Conservation (phyloP, 2,113 vertebrate genomes). For the Thermophis baileyi region DNA sequence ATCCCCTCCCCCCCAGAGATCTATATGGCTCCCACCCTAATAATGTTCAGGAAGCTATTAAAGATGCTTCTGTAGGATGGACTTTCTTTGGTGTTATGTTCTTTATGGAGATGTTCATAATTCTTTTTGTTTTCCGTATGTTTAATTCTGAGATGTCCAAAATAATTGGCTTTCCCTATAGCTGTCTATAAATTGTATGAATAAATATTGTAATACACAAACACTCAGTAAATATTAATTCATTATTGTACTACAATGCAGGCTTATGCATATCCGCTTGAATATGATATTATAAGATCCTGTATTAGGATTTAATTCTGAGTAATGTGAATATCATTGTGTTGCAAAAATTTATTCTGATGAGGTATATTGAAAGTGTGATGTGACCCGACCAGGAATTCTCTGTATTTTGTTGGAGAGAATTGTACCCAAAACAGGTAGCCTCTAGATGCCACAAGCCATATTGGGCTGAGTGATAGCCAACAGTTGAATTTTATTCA, state of each 20-base stretch:
- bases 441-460: not conserved
- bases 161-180: not conserved
- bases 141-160: not conserved
- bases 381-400: not conserved
- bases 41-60: not conserved
- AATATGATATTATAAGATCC: not conserved
- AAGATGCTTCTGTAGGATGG: not conserved
- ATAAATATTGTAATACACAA: not conserved
- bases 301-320: not conserved
- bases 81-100: not conserved
- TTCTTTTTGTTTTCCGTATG: not conserved
- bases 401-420: not conserved
- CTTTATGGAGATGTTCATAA: not conserved
- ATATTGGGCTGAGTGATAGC: not conserved
- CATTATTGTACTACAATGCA: not conserved
- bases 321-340: not conserved
- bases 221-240: slow-evolving; percentile 41
- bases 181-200: not conserved
- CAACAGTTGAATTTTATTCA: not conserved
- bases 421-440: not conserved
- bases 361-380: not conserved
- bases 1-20: not conserved
- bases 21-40: not conserved
- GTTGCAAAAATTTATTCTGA: not conserved
- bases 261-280: not conserved